Base-by-base conservation (phyloP, 2,888 invertebrate species). In the Brenthis hecate region DNA sequence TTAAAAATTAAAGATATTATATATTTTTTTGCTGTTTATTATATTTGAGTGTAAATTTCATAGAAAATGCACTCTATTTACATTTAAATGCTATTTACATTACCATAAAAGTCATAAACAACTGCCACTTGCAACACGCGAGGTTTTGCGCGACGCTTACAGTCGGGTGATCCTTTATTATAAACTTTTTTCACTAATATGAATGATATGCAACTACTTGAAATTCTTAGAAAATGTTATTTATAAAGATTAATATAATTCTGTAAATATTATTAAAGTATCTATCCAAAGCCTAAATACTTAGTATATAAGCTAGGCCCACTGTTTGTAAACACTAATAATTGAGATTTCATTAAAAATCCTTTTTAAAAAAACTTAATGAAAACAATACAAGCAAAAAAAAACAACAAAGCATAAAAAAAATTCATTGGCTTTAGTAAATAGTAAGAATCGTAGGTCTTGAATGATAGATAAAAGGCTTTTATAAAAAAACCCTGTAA, bases 21-120 rank as follows among this genome's bases (percentile, higher is more conserved):
- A 50, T 53, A 13, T 47, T 47, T 11, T 19, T 13, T 43, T 16
- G 6, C 14, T 53, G 50, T 63, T 51, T 13, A 28, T 6, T 32
- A 14, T 50, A 32, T 16, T 54, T 14, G 47, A 66, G 55, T 58
- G 66, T 36, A 58, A 69, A 67, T 32, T 69, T 67, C 65, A 62
- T 50, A 56, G 36, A 67, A 62, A 36, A 53, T 66, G 13, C 56
- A 65, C 65, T 55, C 32, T 50, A 68, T 69, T 73, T 71, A 69
- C 70, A 70, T 74, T 70, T 72, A 73, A 73, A 74, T 73, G 71
- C 63, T 71, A 69, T 68, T 57, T 65, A 69, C 57, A 72, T 70
- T 73, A 69, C 66, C 71, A 72, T 71, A 68, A 66, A 68, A 61
- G 56, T 69, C 74, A 71, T 69, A 71, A 69, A 72, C 69, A 69